A percentile compares a stretch with the other conserved stretches of the same genome.
phyloP scores from a whole-genome alignment of 1,140 invertebrate species.

The Drosophila lacertosa region DNA sequence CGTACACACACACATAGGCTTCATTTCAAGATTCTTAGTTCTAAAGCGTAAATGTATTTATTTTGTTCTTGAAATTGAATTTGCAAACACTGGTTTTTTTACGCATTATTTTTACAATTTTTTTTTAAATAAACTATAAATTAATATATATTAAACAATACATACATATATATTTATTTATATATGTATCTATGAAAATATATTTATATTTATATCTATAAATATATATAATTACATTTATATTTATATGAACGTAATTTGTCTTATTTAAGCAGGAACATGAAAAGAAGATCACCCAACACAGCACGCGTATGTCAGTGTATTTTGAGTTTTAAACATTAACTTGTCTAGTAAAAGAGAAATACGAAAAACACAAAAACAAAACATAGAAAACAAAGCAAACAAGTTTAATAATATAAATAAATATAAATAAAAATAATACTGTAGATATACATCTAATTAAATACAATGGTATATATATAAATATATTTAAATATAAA shows the following conservation, averaged over 20 bases:
- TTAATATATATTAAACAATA: conserved; percentile 42
- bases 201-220: conserved; percentile 23
- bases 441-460: conserved; percentile 81
- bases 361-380: conserved; percentile 34
- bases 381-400: conserved; percentile 44
- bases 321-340: conserved; percentile 55
- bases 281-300: conserved; percentile 23
- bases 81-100: conserved; percentile 58
- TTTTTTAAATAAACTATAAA: conserved; percentile 36
- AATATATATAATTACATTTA: conserved; percentile 24
- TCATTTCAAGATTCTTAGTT: conserved; percentile 44
- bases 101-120: conserved; percentile 43
- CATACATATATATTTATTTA: conserved; percentile 38
- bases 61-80: conserved; percentile 57
- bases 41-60: conserved; percentile 49
- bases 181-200: conserved; percentile 9
- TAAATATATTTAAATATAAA: conserved; percentile 67
- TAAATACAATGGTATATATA: conserved; percentile 59
- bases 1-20: conserved; percentile 11
- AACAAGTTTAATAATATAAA: conserved; percentile 57
- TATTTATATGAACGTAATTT: conserved; percentile 53
- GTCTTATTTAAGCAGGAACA: conserved; percentile 57
- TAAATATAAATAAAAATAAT: conserved; percentile 77
- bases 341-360: conserved; percentile 46
- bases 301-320: conserved; percentile 27